phyloP scores from a whole-genome alignment of 2,888 invertebrate species.

The Osmoderma eremita region DNA sequence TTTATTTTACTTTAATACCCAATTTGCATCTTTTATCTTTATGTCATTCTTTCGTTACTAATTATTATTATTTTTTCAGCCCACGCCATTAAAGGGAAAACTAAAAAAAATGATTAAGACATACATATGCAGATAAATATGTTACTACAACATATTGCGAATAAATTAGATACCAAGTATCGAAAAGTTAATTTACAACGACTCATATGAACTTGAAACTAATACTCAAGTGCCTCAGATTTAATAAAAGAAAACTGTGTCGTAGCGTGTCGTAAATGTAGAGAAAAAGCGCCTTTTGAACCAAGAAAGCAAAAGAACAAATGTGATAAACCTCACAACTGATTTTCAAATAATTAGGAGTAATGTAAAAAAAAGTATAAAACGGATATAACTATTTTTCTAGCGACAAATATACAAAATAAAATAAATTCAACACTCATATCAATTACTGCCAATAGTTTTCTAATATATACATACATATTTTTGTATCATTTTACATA shows the following conservation, averaged over 20 bases:
- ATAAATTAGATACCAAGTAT: conserved; percentile 38
- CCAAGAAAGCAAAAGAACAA: conserved; percentile 8
- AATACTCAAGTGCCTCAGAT: conserved; percentile 13
- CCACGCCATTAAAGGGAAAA: conserved; percentile 34
- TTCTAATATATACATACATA: conserved; percentile 10
- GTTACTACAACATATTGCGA: conserved; percentile 20
- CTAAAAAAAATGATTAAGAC: conserved; percentile 15
- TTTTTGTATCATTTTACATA: conserved; percentile 24
- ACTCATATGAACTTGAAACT: conserved; percentile 10
- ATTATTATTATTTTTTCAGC: conserved; percentile 36
- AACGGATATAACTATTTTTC: conserved; percentile 18
- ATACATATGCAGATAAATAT: conserved; percentile 9
- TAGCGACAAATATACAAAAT: conserved; percentile 6
- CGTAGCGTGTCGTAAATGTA: conserved; percentile 19
- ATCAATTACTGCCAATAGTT: conserved; percentile 31
- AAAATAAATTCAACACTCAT: neutral
- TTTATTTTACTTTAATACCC: too few species aligned
- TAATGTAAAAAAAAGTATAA: conserved; percentile 2
- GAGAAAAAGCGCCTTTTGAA: conserved; percentile 1
- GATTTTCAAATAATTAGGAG: conserved; percentile 5
- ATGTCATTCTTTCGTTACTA: neutral
- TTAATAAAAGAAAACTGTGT: conserved; percentile 16
- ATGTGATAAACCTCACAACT: conserved; percentile 32
- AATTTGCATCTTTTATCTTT: conserved; percentile 2
- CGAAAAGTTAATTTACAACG: conserved; percentile 22